Evolutionary conservation across 2,113 vertebrate species (phyloP).

Genomic region (Scortum barcoo): DNA sequence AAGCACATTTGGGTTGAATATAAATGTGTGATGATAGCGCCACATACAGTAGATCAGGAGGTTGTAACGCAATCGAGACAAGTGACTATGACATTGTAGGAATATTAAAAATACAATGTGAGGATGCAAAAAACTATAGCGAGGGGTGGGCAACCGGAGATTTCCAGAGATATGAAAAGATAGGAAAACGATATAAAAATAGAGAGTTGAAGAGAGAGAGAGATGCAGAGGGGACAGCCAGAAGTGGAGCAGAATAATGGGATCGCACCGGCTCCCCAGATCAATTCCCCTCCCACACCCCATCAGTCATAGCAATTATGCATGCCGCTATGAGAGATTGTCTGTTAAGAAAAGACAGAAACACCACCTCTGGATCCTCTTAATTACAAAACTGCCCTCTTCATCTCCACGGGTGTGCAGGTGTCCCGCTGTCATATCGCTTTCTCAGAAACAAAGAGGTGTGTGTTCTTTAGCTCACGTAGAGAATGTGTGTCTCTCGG

Average conservation of each 20-base stretch:
- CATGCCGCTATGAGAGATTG: constrained; percentile 46
- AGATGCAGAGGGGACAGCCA: constrained; percentile 34
- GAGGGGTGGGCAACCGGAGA: not conserved
- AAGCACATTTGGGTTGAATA: not conserved
- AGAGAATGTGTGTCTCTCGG: not conserved
- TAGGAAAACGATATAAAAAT: constrained; percentile 21
- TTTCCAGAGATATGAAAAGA: constrained; percentile 18
- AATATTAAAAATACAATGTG: constrained; percentile 6
- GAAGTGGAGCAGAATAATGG: constrained; percentile 74
- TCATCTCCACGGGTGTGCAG: constrained; percentile 31
- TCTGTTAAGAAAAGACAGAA: constrained; percentile 56
- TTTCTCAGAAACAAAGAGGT: not conserved
- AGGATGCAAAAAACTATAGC: not conserved
- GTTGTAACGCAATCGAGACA: not conserved
- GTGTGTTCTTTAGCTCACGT: constrained; percentile 1
- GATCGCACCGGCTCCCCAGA: constrained; percentile 61
- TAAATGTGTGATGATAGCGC: not conserved
- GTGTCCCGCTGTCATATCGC: constrained; percentile 32
- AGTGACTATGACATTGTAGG: not conserved
- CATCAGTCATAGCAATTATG: constrained; percentile 81
- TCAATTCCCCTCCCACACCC: constrained; percentile 71
- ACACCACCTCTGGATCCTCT: constrained; percentile 20
- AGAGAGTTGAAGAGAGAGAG: not conserved
- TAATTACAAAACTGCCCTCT: constrained; percentile 63
- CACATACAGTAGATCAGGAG: not conserved